Evolutionary conservation across 2,113 vertebrate species (phyloP).

Genomic region (Cyprinodon brontotheroides): DNA sequence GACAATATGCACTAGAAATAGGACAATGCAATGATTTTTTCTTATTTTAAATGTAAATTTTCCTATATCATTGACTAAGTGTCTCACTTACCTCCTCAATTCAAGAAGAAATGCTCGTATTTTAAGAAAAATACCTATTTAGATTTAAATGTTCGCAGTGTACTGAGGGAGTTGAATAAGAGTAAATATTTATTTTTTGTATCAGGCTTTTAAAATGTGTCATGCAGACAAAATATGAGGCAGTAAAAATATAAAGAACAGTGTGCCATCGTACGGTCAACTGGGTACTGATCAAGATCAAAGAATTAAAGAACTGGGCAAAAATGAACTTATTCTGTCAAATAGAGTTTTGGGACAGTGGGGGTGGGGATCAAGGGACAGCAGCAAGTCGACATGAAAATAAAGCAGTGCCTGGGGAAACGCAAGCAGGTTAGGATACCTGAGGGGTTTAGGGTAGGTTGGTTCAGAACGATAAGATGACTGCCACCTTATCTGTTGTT

Average conservation of each 20-base stretch:
- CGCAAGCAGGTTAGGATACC: constrained; percentile 52
- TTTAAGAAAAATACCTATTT: no score
- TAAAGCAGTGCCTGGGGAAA: constrained; percentile 41
- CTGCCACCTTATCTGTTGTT: constrained; percentile 65
- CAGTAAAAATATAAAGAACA: constrained; percentile 1
- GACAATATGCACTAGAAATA: no score
- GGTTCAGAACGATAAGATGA: constrained; percentile 68
- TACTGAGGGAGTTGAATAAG: not conserved
- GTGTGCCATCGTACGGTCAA: constrained; percentile 33
- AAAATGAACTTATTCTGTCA: constrained; percentile 45
- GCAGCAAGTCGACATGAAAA: constrained; percentile 67
- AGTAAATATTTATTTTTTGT: not conserved
- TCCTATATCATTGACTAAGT: no score
- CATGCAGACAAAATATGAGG: not conserved
- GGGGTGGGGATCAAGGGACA: constrained; percentile 23
- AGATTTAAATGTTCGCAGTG: no score
- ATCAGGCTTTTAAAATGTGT: not conserved
- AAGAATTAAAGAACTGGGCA: constrained; percentile 29
- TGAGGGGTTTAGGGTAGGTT: constrained; percentile 60
- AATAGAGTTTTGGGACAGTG: constrained; percentile 19
- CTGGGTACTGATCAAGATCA: constrained; percentile 39
- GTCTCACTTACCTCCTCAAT: no score
- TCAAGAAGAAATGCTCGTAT: no score
- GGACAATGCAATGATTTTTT: no score
- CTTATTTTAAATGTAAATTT: no score